phyloP scores from a whole-genome alignment of 2,797 vertebrate genomes.

The Amniataba percoides region DNA sequence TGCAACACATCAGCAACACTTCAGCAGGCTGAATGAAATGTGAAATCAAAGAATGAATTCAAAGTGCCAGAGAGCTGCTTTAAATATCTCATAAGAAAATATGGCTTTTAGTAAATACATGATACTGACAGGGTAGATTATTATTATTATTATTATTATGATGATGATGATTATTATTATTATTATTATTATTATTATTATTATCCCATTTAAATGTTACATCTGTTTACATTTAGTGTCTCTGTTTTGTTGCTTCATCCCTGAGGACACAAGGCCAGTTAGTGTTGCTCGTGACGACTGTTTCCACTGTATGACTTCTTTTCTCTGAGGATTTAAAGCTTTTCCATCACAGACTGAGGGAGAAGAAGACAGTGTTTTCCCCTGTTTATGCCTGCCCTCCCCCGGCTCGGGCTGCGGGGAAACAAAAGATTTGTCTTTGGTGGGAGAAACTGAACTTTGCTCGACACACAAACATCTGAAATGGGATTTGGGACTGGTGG shows the following conservation, averaged over 20 bases:
- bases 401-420: neutral
- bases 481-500: constrained; percentile 9
- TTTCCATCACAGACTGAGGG: constrained; percentile 77
- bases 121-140: neutral
- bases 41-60: neutral
- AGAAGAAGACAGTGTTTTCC: constrained; percentile 44
- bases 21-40: neutral
- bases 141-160: too few relatives aligned
- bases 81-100: neutral
- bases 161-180: too few relatives aligned
- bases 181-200: too few relatives aligned
- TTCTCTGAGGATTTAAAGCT: constrained; percentile 69
- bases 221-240: constrained; percentile 21
- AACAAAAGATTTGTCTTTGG: neutral
- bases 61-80: neutral
- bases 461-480: neutral
- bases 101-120: neutral
- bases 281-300: constrained; percentile 68
- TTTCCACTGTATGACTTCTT: constrained; percentile 57
- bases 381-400: constrained; percentile 30
- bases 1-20: constrained; percentile 53
- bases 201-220: too few relatives aligned
- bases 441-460: neutral
- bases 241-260: constrained; percentile 52
- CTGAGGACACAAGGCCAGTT: constrained; percentile 43